phyloP scores from a whole-genome alignment of 2,113 vertebrate genomes.

The Sylvia atricapilla region DNA sequence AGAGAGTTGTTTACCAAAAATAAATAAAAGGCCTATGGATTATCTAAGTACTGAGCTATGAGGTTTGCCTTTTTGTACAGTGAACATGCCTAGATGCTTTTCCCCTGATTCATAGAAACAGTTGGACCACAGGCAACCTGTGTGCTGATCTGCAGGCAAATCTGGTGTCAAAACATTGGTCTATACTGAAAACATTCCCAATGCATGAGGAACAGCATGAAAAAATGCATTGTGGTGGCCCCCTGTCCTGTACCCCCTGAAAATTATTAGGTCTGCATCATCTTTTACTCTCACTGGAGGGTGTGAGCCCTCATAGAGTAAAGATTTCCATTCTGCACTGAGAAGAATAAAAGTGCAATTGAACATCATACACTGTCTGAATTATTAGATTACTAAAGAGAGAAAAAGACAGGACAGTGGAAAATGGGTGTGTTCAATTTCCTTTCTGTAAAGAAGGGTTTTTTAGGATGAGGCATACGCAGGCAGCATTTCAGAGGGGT shows the following conservation, averaged over 20 bases:
- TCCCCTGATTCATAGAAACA: conserved; percentile 6
- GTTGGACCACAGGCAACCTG: conserved; percentile 18
- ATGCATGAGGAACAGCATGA: background rate
- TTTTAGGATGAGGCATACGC: background rate
- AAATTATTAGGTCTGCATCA: background rate
- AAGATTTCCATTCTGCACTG: background rate
- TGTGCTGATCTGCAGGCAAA: background rate
- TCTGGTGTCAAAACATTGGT: background rate
- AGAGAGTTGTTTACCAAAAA: conserved; percentile 40
- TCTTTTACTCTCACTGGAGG: background rate
- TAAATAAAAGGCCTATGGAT: conserved; percentile 14
- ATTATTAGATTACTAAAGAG: background rate
- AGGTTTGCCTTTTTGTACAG: background rate
- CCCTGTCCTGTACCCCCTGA: background rate
- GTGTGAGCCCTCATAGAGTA: background rate
- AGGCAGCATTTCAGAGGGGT: background rate
- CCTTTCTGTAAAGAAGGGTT: background rate
- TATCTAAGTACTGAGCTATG: background rate
- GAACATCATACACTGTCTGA: background rate
- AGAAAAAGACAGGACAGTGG: background rate
- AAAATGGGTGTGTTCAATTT: background rate
- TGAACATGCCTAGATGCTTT: conserved; percentile 10
- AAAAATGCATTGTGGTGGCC: background rate
- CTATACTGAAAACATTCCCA: background rate
- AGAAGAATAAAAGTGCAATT: background rate